Base-by-base conservation (phyloP, 2,113 vertebrate genomes). In the Paralichthys olivaceus region DNA sequence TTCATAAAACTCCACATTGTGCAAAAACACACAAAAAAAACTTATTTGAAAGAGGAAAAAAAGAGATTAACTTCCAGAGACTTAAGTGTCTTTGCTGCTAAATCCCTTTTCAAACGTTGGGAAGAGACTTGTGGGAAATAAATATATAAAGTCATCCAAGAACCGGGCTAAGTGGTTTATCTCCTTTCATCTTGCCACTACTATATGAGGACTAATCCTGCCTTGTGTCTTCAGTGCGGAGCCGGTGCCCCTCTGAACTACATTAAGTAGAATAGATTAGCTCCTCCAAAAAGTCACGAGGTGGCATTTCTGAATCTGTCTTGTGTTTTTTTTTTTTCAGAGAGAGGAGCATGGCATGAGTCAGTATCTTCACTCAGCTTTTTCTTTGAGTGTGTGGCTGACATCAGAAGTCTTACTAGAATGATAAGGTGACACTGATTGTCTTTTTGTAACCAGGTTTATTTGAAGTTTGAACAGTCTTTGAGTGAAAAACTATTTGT, bases 101-200 rank as follows among this genome's bases (percentile, higher is more conserved):
- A 93, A 94, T 93, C 89, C 89, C 79, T 87, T 90, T 92, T 93
- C 89, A 91, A 91, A 86, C 78, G 80, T 71, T 72, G 68, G 71
- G 85, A 89, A 86, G 79, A 93, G 90, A 89, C 83, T 88, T 87
- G 85, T 76, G 77, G 76, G 76, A 93, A 92, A 93, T 91, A 92
- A 91, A 93, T 91, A 91, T 91, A 92, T 91, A 90, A 92, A 90
- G 85, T 90, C 81, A 90, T 92, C 91, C 89, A 88, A 90, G 88
- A 91, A 89, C 55, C 76, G 81, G 54, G 78, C 86, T 89, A 89
- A 91, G 86, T 91, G 90, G 83, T 90, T 92, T 92, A 93, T 91
- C 89, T 88, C 78, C 89, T 92, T 93, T 93, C 88, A 93, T 92
- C 92, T 92, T 73, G 75, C 83, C 83, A 89, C 86, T 59, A 72